Conservation (phyloP, 2,113 vertebrate genomes). For the Salvator merianae region DNA sequence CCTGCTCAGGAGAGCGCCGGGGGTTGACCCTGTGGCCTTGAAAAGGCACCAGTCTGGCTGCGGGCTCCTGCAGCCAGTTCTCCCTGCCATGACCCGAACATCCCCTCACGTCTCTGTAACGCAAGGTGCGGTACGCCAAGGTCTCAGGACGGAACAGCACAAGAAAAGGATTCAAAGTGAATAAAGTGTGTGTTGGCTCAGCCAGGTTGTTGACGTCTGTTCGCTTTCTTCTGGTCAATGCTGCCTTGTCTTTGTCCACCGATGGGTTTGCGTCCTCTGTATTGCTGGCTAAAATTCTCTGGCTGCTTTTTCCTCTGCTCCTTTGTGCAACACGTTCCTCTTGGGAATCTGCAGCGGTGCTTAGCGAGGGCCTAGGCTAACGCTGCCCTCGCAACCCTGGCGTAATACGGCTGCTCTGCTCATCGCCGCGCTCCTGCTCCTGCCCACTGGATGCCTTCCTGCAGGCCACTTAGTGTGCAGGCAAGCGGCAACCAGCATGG, state of each 20-base stretch:
- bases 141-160: too few species aligned
- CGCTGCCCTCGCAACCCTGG: neutral
- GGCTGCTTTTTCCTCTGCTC: neutral
- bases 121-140: too few species aligned
- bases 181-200: neutral
- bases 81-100: neutral
- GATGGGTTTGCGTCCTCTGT: neutral
- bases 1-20: too few species aligned
- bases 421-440: neutral
- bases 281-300: neutral
- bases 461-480: too few species aligned
- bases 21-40: neutral
- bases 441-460: neutral
- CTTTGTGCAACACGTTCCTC: too few species aligned
- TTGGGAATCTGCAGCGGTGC: neutral
- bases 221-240: too few species aligned
- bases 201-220: neutral
- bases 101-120: fast-evolving
- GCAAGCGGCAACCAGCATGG: too few species aligned
- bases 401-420: neutral
- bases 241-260: too few species aligned
- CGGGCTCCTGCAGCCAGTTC: neutral
- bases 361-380: neutral
- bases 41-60: neutral
- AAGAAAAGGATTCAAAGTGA: neutral